These are phyloP conservation scores for Melanotus villosus DNA, from an alignment of 2,888 invertebrate species.

Conservation along the genomic window DNA sequence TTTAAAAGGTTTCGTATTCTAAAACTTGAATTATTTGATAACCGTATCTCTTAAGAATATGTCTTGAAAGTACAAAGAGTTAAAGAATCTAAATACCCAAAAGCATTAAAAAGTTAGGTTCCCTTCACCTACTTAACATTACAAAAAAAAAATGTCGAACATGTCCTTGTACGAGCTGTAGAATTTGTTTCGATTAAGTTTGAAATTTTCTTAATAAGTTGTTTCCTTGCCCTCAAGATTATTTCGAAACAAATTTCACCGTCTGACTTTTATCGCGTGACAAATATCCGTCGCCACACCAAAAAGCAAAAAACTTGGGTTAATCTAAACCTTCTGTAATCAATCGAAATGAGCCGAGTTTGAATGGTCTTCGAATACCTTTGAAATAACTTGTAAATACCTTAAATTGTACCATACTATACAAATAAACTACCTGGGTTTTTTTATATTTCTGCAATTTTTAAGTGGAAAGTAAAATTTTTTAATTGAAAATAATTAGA, in stretches of 20 bases:
- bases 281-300: slow-evolving; percentile 45
- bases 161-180: slow-evolving; percentile 4
- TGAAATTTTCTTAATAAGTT: slow-evolving; percentile 28
- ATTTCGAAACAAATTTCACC: slow-evolving; percentile 30
- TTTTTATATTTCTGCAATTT: neutral
- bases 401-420: neutral
- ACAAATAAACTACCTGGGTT: neutral
- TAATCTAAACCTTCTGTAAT: slow-evolving; percentile 31
- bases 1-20: too few relatives aligned
- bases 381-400: slow-evolving; percentile 10
- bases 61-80: too few relatives aligned
- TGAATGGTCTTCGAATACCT: slow-evolving; percentile 3
- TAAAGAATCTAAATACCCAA: too few relatives aligned
- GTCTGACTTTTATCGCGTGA: slow-evolving; percentile 50
- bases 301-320: slow-evolving; percentile 21
- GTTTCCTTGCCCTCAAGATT: slow-evolving; percentile 32
- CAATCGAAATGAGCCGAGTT: slow-evolving; percentile 33
- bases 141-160: neutral
- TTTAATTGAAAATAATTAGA: too few relatives aligned
- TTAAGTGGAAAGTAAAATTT: too few relatives aligned
- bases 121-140: neutral
- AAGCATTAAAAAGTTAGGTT: too few relatives aligned
- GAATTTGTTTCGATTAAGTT: slow-evolving; percentile 24
- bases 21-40: too few relatives aligned
- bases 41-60: too few relatives aligned